These are phyloP conservation scores for Pogonomyrmex californicus DNA, from an alignment of 1,140 invertebrate genomes.

Conservation along the genomic window DNA sequence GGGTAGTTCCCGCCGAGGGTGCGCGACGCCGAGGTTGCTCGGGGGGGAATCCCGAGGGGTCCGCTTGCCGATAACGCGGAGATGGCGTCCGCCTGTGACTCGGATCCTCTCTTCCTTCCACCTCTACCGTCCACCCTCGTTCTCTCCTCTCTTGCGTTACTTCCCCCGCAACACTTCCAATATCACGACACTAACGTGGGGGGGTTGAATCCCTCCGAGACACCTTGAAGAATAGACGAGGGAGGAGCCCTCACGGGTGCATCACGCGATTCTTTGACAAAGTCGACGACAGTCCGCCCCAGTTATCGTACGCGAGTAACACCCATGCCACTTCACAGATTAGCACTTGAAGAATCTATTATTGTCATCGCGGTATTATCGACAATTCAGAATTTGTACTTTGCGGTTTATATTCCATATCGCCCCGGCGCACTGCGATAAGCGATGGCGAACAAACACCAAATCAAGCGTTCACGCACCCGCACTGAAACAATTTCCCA, in stretches of 20 bases:
- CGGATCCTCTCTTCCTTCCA: conserved; percentile 71
- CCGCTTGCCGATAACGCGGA: conserved; percentile 81
- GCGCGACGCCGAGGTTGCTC: conserved; percentile 82
- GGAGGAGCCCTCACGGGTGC: conserved; percentile 56
- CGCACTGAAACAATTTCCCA: conserved; percentile 61
- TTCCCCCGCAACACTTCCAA: conserved; percentile 35
- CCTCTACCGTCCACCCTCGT: conserved; percentile 60
- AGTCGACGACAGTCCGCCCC: conserved; percentile 5
- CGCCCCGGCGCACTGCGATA: conserved; percentile 50
- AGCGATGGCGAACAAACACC: not conserved
- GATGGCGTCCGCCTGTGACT: conserved; percentile 81
- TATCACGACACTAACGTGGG: conserved; percentile 54
- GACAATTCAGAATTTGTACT: conserved; percentile 12
- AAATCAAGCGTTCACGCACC: conserved; percentile 56
- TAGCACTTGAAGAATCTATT: conserved; percentile 48
- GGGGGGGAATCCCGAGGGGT: conserved; percentile 81
- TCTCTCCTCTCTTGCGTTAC: conserved; percentile 55
- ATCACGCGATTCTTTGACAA: conserved; percentile 43
- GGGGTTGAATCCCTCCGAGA: conserved; percentile 39
- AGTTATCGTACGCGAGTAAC: conserved; percentile 55
- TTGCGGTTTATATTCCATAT: conserved; percentile 28
- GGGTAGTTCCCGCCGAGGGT: conserved; percentile 85
- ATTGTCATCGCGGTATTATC: conserved; percentile 36
- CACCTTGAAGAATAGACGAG: conserved; percentile 44
- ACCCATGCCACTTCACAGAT: conserved; percentile 69